phyloP scores from a whole-genome alignment of 2,888 invertebrate genomes.

The Rotaria sp. region DNA sequence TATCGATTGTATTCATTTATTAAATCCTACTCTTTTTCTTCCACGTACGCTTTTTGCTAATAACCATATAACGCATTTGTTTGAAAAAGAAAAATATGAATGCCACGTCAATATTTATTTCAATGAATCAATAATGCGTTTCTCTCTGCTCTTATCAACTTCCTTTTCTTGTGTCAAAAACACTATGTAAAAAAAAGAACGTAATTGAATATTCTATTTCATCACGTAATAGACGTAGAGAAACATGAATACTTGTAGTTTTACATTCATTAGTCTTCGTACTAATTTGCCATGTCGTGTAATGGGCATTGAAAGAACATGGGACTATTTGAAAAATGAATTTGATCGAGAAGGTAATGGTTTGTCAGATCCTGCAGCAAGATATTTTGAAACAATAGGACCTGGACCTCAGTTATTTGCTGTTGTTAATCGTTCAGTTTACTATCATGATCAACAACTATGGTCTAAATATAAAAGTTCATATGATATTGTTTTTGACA shows the following conservation, averaged over 20 bases:
- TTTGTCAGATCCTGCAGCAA: not conserved
- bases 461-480: not conserved
- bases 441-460: not conserved
- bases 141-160: not conserved
- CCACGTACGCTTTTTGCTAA: not conserved
- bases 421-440: not conserved
- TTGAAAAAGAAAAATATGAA: not conserved
- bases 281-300: not conserved
- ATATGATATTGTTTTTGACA: not conserved
- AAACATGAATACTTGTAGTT: not conserved
- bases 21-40: not conserved
- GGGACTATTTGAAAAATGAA: not conserved
- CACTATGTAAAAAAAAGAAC: not conserved
- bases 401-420: not conserved
- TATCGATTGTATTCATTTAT: not conserved
- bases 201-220: not conserved
- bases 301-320: not conserved
- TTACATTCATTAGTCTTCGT: not conserved
- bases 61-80: not conserved
- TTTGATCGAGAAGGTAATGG: not conserved
- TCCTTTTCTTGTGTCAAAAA: not conserved
- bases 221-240: not conserved
- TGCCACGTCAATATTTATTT: no score
- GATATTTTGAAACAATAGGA: not conserved
- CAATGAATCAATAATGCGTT: no score